phyloP scores from a whole-genome alignment of 1,140 invertebrate species.

The Oryctes rhinoceros region DNA sequence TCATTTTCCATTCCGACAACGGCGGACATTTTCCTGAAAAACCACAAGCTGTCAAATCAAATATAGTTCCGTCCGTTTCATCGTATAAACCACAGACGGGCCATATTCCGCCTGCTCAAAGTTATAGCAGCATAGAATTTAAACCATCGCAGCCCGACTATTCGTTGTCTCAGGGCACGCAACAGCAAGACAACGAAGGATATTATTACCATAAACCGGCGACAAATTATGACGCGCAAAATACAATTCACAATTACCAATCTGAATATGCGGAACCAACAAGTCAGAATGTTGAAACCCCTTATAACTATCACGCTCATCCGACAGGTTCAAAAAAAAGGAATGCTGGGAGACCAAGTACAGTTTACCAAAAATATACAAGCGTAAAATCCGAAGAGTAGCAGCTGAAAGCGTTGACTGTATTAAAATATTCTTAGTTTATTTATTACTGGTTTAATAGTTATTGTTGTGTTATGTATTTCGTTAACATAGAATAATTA shows the following conservation, averaged over 20 bases:
- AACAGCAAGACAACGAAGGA: conserved; percentile 29
- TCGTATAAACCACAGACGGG: background rate
- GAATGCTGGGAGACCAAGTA: conserved; percentile 1
- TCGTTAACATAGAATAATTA: too few relatives aligned
- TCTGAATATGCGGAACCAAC: background rate
- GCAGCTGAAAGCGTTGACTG: background rate
- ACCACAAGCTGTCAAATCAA: background rate
- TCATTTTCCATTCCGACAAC: conserved; percentile 45
- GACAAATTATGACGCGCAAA: background rate
- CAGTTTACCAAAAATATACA: background rate
- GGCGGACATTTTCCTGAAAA: conserved; percentile 25
- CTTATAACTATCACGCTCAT: conserved; percentile 37
- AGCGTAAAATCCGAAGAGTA: background rate
- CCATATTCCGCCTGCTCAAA: background rate
- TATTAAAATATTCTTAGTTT: too few relatives aligned
- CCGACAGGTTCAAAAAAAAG: conserved; percentile 10
- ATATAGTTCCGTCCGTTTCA: background rate
- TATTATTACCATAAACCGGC: conserved; percentile 37
- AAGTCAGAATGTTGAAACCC: background rate
- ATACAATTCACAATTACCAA: conserved; percentile 7
- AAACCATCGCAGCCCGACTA: conserved; percentile 21
- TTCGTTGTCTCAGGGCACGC: background rate
- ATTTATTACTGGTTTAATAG: too few relatives aligned
- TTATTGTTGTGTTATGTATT: too few relatives aligned
- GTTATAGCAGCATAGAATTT: conserved; percentile 15